phyloP scores from a whole-genome alignment of 2,113 vertebrate species.

The Myotis brandtii region DNA sequence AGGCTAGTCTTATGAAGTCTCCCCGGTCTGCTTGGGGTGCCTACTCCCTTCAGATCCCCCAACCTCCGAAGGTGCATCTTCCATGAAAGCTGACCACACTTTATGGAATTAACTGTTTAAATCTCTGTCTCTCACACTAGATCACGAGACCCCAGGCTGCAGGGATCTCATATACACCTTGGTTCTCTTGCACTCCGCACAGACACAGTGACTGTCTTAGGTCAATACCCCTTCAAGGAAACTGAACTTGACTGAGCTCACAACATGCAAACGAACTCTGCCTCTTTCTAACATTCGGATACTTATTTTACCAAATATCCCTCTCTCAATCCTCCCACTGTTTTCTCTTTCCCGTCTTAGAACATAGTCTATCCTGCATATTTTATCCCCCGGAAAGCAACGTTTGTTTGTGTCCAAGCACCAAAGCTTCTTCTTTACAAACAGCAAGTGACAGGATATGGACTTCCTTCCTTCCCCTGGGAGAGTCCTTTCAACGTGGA shows the following conservation, averaged over 20 bases:
- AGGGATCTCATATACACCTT: fast-evolving
- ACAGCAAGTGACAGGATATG: constrained; percentile 48
- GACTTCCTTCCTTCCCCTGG: constrained; percentile 48
- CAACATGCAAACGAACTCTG: background rate
- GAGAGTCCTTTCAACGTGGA: constrained; percentile 61
- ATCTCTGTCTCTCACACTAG: too few species aligned
- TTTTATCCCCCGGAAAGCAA: background rate
- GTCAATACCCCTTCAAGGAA: fast-evolving
- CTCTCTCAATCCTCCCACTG: background rate
- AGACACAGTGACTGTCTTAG: too few species aligned
- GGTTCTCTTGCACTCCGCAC: fast-evolving
- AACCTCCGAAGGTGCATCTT: background rate
- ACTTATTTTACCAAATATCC: background rate
- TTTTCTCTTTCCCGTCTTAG: background rate
- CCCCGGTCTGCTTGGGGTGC: too few species aligned
- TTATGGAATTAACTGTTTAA: background rate
- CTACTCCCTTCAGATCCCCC: fast-evolving
- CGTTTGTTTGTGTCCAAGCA: background rate
- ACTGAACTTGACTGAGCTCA: background rate
- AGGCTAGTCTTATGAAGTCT: background rate
- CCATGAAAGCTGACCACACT: background rate
- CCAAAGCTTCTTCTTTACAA: background rate
- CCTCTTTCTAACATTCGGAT: background rate
- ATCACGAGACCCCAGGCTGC: background rate
- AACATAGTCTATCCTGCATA: background rate